A percentile compares a stretch with the other conserved stretches of the same genome.
phyloP scores from a whole-genome alignment of 2,888 invertebrate genomes.

The Pegoplata infirma region DNA sequence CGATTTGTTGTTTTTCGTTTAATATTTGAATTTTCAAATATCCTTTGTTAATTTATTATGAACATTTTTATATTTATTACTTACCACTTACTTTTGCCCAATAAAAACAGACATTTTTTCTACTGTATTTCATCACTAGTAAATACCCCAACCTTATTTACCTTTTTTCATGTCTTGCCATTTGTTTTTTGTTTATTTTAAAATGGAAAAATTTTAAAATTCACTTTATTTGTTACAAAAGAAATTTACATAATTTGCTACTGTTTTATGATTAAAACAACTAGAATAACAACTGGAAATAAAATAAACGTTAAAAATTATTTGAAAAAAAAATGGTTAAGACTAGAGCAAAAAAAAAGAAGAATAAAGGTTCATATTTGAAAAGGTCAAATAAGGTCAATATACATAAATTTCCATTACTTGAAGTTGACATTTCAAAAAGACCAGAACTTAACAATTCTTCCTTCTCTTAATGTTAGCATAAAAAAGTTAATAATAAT shows the following conservation, averaged over 20 bases:
- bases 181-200: neutral
- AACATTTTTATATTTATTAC: slow-evolving; percentile 5
- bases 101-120: neutral
- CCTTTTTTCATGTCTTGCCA: neutral
- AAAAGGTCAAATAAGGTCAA: slow-evolving; percentile 41
- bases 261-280: slow-evolving; percentile 1
- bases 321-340: neutral
- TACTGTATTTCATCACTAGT: neutral
- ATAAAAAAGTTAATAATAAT: neutral
- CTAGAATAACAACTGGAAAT: neutral
- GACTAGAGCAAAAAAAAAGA: too few relatives aligned
- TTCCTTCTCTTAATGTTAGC: neutral
- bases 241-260: slow-evolving; percentile 44
- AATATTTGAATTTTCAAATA: neutral
- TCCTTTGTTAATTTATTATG: neutral
- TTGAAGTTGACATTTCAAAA: slow-evolving; percentile 6
- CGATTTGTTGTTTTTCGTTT: neutral
- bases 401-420: slow-evolving; percentile 1
- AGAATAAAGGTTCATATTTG: neutral
- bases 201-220: slow-evolving; percentile 8
- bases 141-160: neutral
- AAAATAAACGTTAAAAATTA: too few relatives aligned
- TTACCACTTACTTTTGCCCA: neutral
- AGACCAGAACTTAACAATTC: neutral
- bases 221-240: neutral